These are phyloP conservation scores for Hexactinellida sp. DNA, from an alignment of 37 sponge, comb jelly and placozoan genomes.

Conservation along the genomic window DNA sequence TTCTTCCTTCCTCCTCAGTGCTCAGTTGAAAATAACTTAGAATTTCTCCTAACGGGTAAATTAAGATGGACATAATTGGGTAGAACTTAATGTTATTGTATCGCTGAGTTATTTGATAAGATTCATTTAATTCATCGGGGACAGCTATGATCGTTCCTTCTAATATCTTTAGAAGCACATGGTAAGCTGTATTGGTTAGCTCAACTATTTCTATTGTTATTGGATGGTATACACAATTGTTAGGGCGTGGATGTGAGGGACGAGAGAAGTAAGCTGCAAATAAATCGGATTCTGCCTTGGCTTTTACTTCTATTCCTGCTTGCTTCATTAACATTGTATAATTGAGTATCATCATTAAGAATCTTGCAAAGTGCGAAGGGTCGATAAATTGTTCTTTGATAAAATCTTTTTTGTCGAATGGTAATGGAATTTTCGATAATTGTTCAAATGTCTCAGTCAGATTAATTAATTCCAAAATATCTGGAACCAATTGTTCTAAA, in stretches of 20 bases:
- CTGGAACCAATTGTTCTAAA: background rate
- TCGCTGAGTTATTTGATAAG: background rate
- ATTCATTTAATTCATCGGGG: background rate
- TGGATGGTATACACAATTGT: background rate
- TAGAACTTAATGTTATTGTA: slow-evolving; percentile 1
- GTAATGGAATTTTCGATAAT: background rate
- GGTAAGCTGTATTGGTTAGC: background rate
- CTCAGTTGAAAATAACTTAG: background rate
- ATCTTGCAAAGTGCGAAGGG: background rate
- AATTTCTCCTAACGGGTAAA: slow-evolving; percentile 1
- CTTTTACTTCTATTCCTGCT: background rate
- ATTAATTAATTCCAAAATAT: background rate
- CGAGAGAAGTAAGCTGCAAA: background rate
- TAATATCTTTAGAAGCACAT: background rate
- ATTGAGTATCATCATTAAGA: background rate
- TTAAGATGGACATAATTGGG: background rate
- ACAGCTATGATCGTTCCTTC: background rate
- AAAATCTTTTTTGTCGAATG: background rate
- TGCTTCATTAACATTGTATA: background rate
- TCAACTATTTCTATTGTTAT: background rate
- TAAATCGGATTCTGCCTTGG: too few relatives aligned
- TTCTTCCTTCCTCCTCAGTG: background rate
- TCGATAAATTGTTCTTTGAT: background rate
- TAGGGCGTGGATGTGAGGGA: background rate
- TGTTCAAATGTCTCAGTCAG: background rate